Conservation (phyloP, 2,113 vertebrate species). For the Microcebus murinus region DNA sequence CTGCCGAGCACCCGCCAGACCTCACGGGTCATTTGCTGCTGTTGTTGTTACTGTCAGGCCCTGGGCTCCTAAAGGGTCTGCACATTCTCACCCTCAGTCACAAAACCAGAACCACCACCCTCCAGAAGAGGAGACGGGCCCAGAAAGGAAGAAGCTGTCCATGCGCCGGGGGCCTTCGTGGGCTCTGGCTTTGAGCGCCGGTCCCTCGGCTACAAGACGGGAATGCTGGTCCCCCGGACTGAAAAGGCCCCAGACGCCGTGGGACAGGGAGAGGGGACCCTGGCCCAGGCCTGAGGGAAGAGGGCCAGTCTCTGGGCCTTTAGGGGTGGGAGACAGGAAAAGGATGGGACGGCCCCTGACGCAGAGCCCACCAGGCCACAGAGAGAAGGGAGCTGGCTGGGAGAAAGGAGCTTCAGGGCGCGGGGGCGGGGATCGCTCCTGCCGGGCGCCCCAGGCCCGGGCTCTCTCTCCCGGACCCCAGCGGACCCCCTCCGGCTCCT, state of each 20-base stretch:
- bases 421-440: not conserved
- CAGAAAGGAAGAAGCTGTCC: not conserved
- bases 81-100: not conserved
- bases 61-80: not conserved
- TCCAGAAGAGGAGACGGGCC: not conserved
- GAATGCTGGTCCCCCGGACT: not conserved
- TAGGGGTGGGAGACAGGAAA: too few species aligned
- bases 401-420: too few species aligned
- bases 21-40: not conserved
- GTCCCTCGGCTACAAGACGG: not conserved
- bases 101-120: not conserved
- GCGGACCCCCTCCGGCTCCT: too few species aligned
- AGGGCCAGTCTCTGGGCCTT: not conserved
- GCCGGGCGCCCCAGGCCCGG: not conserved
- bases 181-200: not conserved
- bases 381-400: not conserved
- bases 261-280: accelerated
- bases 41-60: not conserved
- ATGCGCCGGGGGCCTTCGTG: too few species aligned
- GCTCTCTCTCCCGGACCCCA: not conserved
- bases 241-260: not conserved
- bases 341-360: not conserved
- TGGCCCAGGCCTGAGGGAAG: too few species aligned
- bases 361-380: not conserved
- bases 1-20: not conserved